phyloP scores from a whole-genome alignment of 2,797 vertebrate species.

The Molothrus aeneus region DNA sequence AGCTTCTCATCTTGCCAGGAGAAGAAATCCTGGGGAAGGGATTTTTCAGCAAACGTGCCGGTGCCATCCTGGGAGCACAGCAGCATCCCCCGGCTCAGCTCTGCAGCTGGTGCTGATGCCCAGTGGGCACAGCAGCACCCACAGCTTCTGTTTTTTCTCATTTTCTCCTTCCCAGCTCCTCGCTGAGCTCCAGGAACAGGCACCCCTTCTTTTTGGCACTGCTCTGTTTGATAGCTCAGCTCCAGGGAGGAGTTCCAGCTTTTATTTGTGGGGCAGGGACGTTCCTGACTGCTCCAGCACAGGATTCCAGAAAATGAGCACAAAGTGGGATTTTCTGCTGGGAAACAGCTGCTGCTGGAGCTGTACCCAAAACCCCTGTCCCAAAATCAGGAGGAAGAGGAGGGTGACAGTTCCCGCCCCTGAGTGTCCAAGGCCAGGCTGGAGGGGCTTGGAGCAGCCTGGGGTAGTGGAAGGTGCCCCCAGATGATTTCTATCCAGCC shows the following conservation, averaged over 20 bases:
- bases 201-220: neutral
- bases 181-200: neutral
- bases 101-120: neutral
- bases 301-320: neutral
- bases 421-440: neutral
- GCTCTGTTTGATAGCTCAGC: neutral
- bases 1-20: too few species aligned
- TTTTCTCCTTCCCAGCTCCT: neutral
- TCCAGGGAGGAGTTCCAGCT: neutral
- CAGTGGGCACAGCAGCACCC: neutral
- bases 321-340: neutral
- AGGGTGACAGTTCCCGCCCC: neutral
- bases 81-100: too few species aligned
- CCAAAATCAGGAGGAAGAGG: neutral
- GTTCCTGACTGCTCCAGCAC: accelerated
- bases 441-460: neutral
- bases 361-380: neutral
- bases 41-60: too few species aligned
- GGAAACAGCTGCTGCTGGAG: neutral
- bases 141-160: neutral
- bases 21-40: too few species aligned
- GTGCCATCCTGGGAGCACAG: too few species aligned
- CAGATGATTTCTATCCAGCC: neutral
- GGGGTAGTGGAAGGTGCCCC: neutral
- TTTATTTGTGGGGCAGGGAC: neutral